Evolutionary conservation across 2,113 vertebrate genomes (phyloP).

Genomic region (Syngnathus floridae): DNA sequence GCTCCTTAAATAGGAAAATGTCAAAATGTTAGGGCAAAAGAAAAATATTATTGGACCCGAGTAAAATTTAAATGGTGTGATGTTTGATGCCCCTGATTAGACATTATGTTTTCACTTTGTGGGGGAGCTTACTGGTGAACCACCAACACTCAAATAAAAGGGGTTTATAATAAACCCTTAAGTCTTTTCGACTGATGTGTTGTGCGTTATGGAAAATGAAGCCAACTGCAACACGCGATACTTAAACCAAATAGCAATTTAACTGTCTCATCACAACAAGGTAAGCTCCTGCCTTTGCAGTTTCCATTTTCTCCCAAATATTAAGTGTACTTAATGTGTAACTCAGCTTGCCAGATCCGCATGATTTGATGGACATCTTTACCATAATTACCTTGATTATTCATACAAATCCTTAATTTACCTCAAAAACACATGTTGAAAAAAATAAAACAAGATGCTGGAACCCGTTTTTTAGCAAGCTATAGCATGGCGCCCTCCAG

Average conservation of each 20-base stretch:
- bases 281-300: background rate
- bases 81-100: background rate
- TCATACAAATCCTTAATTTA: background rate
- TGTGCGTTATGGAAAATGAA: slow-evolving; percentile 8
- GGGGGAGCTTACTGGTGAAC: slow-evolving; percentile 1
- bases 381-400: background rate
- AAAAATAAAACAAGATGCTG: background rate
- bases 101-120: background rate
- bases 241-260: background rate
- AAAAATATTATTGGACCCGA: too few relatives aligned
- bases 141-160: slow-evolving; percentile 26
- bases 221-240: slow-evolving; percentile 15
- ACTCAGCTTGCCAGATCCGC: background rate
- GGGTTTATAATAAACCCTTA: slow-evolving; percentile 45
- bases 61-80: background rate
- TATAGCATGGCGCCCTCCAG: slow-evolving; percentile 47
- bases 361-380: background rate
- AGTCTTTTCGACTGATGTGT: slow-evolving; percentile 24
- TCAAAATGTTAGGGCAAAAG: background rate
- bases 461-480: background rate
- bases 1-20: background rate
- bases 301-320: background rate
- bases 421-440: background rate
- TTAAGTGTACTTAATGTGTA: background rate
- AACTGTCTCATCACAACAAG: too few relatives aligned